These are phyloP conservation scores for Drosophila pachea DNA, from an alignment of 1,140 invertebrate genomes.

Conservation along the genomic window DNA sequence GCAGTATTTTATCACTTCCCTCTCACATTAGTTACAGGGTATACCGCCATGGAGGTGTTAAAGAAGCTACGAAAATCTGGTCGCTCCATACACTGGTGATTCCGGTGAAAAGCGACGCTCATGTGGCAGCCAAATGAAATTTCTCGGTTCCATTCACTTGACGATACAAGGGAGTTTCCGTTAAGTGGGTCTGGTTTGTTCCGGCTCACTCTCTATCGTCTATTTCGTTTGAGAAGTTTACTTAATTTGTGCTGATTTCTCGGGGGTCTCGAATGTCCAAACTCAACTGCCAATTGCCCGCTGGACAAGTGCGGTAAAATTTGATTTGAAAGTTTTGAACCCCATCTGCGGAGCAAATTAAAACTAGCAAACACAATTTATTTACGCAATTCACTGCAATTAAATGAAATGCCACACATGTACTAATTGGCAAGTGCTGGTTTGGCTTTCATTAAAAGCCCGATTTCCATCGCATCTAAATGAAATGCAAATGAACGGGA, in stretches of 20 bases:
- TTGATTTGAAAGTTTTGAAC: conserved; percentile 64
- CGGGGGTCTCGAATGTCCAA: conserved; percentile 36
- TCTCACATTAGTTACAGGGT: not conserved
- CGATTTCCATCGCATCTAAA: conserved; percentile 32
- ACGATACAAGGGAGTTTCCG: conserved; percentile 36
- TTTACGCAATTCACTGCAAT: conserved; percentile 70
- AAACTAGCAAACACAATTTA: conserved; percentile 63
- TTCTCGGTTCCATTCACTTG: conserved; percentile 41
- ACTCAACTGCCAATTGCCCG: conserved; percentile 19
- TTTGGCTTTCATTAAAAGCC: conserved; percentile 57
- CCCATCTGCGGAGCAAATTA: conserved; percentile 45
- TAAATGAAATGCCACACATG: conserved; percentile 58
- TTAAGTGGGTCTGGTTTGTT: not conserved
- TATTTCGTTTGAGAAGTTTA: conserved; percentile 68
- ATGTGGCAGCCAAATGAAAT: conserved; percentile 59
- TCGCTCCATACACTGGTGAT: not conserved
- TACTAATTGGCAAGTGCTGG: conserved; percentile 39
- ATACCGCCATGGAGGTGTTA: conserved; percentile 12
- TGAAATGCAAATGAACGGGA: conserved; percentile 48
- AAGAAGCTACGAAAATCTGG: conserved; percentile 46
- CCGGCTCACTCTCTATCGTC: conserved; percentile 13
- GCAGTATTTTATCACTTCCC: too few species aligned
- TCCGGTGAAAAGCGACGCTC: conserved; percentile 34
- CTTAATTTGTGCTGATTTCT: conserved; percentile 66
- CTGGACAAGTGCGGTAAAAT: conserved; percentile 28